Evolutionary conservation across 2,888 invertebrate species (phyloP).

Genomic region (Alsophila aescularia): DNA sequence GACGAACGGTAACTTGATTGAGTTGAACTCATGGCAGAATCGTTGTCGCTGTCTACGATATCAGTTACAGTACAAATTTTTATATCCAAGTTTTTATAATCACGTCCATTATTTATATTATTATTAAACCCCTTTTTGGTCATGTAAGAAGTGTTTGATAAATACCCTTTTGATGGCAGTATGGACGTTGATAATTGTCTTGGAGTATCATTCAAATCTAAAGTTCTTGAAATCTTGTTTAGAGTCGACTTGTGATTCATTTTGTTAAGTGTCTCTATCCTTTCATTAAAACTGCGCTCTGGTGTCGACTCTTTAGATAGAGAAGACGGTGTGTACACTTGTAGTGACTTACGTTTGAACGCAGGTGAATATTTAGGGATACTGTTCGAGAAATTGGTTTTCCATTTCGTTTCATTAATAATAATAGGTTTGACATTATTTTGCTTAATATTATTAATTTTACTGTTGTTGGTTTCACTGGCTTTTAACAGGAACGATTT

Average conservation of each 20-base stretch:
- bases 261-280: constrained; percentile 59
- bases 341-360: constrained; percentile 90
- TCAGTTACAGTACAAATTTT: constrained; percentile 77
- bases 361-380: constrained; percentile 93
- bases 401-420: constrained; percentile 75
- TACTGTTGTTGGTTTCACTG: constrained; percentile 58
- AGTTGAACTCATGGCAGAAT: constrained; percentile 94
- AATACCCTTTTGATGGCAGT: constrained; percentile 47
- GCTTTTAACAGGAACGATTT: constrained; percentile 74
- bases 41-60: constrained; percentile 91
- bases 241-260: constrained; percentile 52
- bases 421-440: constrained; percentile 58
- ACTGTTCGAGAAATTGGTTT: constrained; percentile 76
- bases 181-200: constrained; percentile 49
- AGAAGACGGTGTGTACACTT: constrained; percentile 84
- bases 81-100: constrained; percentile 75
- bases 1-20: constrained; percentile 91
- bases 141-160: constrained; percentile 45
- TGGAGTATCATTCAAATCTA: constrained; percentile 57
- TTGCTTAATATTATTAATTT: constrained; percentile 52
- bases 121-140: constrained; percentile 64
- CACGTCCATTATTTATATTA: constrained; percentile 58
- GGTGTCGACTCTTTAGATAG: constrained; percentile 80
- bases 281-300: constrained; percentile 68
- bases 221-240: constrained; percentile 55